These are phyloP conservation scores for Molossus molossus DNA, from an alignment of 2,797 vertebrate species.

Conservation along the genomic window DNA sequence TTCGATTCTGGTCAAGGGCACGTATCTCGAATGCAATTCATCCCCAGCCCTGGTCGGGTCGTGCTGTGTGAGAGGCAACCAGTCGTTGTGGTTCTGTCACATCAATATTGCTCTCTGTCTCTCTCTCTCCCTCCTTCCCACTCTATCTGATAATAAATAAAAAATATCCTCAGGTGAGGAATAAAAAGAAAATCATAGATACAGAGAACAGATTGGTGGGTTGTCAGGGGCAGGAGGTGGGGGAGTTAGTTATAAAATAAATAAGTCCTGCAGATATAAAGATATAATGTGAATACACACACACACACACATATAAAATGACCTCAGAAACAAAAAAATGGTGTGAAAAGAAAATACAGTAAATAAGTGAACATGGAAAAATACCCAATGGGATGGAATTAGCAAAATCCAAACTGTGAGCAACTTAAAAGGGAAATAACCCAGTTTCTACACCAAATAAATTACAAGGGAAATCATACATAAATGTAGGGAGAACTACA, in stretches of 20 bases:
- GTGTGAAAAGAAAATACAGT: not conserved
- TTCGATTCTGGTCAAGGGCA: too few species aligned
- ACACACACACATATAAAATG: not conserved
- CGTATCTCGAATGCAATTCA: too few species aligned
- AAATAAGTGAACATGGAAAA: slow-evolving; percentile 33
- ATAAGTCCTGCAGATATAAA: not conserved
- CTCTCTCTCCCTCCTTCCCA: too few species aligned
- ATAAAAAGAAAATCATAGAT: not conserved
- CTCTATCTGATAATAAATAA: too few species aligned
- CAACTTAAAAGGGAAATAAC: slow-evolving; percentile 50
- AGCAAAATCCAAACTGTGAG: slow-evolving; percentile 58
- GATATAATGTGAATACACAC: not conserved
- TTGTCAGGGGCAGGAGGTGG: not conserved
- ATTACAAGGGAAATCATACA: not conserved
- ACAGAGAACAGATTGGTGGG: not conserved
- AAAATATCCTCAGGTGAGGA: too few species aligned
- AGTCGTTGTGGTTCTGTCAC: too few species aligned
- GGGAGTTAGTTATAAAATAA: not conserved
- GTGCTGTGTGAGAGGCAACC: too few species aligned
- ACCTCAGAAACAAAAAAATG: slow-evolving; percentile 40
- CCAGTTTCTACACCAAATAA: slow-evolving; percentile 23
- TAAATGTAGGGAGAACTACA: not conserved
- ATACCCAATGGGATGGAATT: not conserved
- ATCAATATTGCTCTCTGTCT: too few species aligned
- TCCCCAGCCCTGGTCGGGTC: too few species aligned